These are phyloP conservation scores for Venustaconcha ellipsiformis DNA, from an alignment of 1,140 invertebrate genomes.

Conservation along the genomic window DNA sequence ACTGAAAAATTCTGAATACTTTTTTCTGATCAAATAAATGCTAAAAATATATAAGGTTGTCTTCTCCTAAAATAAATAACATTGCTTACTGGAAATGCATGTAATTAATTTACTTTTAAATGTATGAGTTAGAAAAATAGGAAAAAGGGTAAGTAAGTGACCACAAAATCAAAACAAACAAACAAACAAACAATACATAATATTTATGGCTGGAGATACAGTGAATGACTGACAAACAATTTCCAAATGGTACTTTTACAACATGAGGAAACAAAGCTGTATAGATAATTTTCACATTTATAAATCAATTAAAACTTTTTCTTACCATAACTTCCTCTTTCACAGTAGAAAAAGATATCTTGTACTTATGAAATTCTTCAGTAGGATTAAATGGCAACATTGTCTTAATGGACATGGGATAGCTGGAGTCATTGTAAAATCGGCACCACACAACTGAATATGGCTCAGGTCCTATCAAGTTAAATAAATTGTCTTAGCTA, in stretches of 20 bases:
- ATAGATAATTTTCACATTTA: background rate
- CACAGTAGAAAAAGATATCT: conserved; percentile 3
- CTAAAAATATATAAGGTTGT: too few species aligned
- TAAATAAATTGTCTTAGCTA: too few species aligned
- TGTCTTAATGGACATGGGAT: conserved; percentile 13
- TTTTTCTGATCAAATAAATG: too few species aligned
- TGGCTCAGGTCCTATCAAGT: conserved; percentile 6
- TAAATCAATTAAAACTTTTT: background rate
- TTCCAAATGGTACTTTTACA: background rate
- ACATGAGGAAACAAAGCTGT: background rate
- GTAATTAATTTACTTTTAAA: too few species aligned
- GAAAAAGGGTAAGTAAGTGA: background rate
- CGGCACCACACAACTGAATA: conserved; percentile 33
- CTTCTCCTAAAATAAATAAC: too few species aligned
- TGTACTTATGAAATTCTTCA: conserved; percentile 22
- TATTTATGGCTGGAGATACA: background rate
- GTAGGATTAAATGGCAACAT: conserved; percentile 23
- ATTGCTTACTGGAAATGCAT: too few species aligned
- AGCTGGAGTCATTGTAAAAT: conserved; percentile 5
- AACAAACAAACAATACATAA: background rate
- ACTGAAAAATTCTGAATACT: too few species aligned
- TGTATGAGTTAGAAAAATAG: too few species aligned
- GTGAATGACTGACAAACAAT: background rate
- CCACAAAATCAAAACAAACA: background rate
- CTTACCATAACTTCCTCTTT: conserved; percentile 27